These are phyloP conservation scores for Anticlea derivata DNA, from an alignment of 2,888 invertebrate species.

Conservation along the genomic window DNA sequence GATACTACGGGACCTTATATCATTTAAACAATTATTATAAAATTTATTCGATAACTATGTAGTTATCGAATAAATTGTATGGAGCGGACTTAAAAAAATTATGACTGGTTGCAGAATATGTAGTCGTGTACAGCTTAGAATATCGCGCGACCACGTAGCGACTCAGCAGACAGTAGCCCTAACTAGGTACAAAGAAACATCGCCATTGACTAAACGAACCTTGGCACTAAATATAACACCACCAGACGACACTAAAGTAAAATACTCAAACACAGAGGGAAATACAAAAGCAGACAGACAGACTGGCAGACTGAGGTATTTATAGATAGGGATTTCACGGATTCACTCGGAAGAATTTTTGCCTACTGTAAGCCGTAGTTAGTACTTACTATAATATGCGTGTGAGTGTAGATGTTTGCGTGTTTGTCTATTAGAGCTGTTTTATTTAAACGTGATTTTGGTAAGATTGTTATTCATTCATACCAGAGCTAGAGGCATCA, in stretches of 20 bases:
- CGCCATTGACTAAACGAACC: slow-evolving; percentile 42
- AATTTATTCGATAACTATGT: too few relatives aligned
- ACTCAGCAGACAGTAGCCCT: neutral
- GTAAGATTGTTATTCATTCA: too few relatives aligned
- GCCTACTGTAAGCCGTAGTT: neutral
- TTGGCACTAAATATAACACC: slow-evolving; percentile 61
- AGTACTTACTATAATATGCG: too few relatives aligned
- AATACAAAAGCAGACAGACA: slow-evolving; percentile 70
- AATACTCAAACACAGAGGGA: slow-evolving; percentile 35
- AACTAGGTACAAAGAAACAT: slow-evolving; percentile 26
- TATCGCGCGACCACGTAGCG: neutral
- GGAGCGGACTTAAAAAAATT: too few relatives aligned
- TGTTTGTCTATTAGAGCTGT: too few relatives aligned
- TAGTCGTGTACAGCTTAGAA: neutral
- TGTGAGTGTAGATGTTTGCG: too few relatives aligned
- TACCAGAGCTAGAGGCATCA: too few relatives aligned
- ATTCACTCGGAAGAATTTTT: slow-evolving; percentile 33
- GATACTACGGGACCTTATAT: too few relatives aligned
- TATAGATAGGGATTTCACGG: slow-evolving; percentile 52
- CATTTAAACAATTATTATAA: too few relatives aligned
- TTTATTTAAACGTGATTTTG: too few relatives aligned
- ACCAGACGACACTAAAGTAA: slow-evolving; percentile 58
- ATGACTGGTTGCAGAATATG: too few relatives aligned
- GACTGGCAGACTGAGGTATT: slow-evolving; percentile 51
- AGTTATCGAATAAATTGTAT: too few relatives aligned